These are phyloP conservation scores for Medauroidea extradentata DNA, from an alignment of 1,140 invertebrate species.

Conservation along the genomic window DNA sequence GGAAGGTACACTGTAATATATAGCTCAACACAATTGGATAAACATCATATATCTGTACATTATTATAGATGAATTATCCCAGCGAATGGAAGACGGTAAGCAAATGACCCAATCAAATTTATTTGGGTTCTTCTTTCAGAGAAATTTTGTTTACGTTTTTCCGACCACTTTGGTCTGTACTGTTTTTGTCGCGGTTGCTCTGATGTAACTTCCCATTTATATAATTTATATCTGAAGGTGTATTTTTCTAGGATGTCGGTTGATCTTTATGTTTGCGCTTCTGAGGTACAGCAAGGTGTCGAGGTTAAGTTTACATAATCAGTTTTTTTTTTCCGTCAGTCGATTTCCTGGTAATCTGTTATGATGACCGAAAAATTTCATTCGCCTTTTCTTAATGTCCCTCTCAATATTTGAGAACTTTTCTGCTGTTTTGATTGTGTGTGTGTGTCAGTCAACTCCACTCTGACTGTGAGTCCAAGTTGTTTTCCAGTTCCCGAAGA, in stretches of 20 bases:
- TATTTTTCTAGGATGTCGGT: too few species aligned
- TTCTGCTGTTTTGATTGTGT: conserved; percentile 1
- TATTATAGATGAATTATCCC: not conserved
- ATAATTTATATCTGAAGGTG: too few species aligned
- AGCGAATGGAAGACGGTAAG: not conserved
- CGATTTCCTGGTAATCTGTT: conserved; percentile 2
- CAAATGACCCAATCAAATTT: not conserved
- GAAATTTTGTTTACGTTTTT: not conserved
- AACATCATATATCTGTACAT: too few species aligned
- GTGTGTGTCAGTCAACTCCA: not conserved
- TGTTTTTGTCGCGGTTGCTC: too few species aligned
- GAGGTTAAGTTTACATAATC: not conserved
- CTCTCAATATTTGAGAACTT: not conserved
- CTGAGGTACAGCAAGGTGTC: not conserved
- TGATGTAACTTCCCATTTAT: too few species aligned
- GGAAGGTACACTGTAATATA: too few species aligned
- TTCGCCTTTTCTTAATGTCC: not conserved
- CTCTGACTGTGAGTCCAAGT: too few species aligned
- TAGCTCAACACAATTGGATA: too few species aligned
- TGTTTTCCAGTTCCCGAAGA: too few species aligned
- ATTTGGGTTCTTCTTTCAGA: not conserved
- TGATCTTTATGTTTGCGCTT: not conserved
- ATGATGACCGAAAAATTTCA: conserved; percentile 1
- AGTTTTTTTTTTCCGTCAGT: not conserved
- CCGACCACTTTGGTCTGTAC: too few species aligned